These are phyloP conservation scores for Eumerus sabulonum DNA, from an alignment of 2,888 invertebrate genomes.

Conservation along the genomic window DNA sequence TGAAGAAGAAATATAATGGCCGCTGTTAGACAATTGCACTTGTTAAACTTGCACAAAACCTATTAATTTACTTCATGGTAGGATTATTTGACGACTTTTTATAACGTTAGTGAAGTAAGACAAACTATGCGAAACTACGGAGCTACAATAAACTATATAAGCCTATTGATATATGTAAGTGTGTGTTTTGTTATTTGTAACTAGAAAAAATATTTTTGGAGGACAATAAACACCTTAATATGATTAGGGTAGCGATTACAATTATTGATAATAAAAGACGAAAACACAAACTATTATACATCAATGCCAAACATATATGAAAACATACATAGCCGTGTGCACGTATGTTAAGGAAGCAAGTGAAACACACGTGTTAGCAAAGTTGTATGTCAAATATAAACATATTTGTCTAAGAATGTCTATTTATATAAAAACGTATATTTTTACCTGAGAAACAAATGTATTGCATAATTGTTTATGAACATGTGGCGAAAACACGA, in stretches of 20 bases:
- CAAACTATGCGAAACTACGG: slow-evolving; percentile 10
- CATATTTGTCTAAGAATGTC: slow-evolving; percentile 57
- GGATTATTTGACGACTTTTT: slow-evolving; percentile 25
- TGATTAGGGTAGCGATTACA: slow-evolving; percentile 18
- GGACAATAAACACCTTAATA: slow-evolving; percentile 36
- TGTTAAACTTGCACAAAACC: slow-evolving; percentile 57
- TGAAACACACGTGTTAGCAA: slow-evolving; percentile 53
- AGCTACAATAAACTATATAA: slow-evolving; percentile 44
- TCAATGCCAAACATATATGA: not conserved
- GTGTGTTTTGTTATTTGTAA: slow-evolving; percentile 27
- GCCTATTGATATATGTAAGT: slow-evolving; percentile 10
- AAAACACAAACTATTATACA: slow-evolving; percentile 9
- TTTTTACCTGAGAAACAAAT: slow-evolving; percentile 54
- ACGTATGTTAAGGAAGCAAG: slow-evolving; percentile 33
- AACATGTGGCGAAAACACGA: slow-evolving; percentile 43
- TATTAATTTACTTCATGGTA: slow-evolving; percentile 36
- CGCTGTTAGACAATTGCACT: slow-evolving; percentile 60
- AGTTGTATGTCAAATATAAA: slow-evolving; percentile 54
- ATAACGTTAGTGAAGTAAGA: slow-evolving; percentile 17
- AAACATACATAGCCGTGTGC: slow-evolving; percentile 12
- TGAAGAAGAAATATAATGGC: slow-evolving; percentile 38
- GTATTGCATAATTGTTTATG: slow-evolving; percentile 51
- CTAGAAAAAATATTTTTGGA: slow-evolving; percentile 30
- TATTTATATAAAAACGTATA: slow-evolving; percentile 61
- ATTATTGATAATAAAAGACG: too few relatives aligned